Conservation (phyloP, 2,888 invertebrate species). For the Drosophila neoperkinsi region DNA sequence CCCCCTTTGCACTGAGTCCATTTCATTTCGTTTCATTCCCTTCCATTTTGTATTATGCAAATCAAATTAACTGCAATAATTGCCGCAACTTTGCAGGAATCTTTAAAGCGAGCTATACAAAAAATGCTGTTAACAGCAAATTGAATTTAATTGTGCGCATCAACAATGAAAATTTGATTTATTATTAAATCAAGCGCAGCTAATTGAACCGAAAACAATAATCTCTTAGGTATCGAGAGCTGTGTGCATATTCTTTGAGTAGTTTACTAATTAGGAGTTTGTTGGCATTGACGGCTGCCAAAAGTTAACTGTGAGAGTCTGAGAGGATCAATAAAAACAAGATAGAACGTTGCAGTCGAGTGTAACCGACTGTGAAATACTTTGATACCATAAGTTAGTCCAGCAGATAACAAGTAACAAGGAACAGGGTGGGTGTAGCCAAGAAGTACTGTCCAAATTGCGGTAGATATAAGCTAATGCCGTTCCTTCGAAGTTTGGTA, state of each 20-base stretch:
- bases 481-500: too few relatives aligned
- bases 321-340: not conserved
- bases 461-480: too few relatives aligned
- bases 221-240: slow-evolving; percentile 19
- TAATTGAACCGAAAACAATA: slow-evolving; percentile 55
- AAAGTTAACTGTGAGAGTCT: not conserved
- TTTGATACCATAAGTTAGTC: too few relatives aligned
- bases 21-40: slow-evolving; percentile 49
- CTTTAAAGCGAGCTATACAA: slow-evolving; percentile 18
- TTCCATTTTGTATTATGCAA: slow-evolving; percentile 37
- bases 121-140: slow-evolving; percentile 10
- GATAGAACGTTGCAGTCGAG: too few relatives aligned
- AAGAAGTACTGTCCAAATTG: too few relatives aligned
- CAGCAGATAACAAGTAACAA: too few relatives aligned
- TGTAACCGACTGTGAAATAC: too few relatives aligned
- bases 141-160: slow-evolving; percentile 33
- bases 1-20: slow-evolving; percentile 49
- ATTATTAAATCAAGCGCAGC: slow-evolving; percentile 56
- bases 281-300: slow-evolving; percentile 16
- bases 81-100: slow-evolving; percentile 42
- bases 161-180: slow-evolving; percentile 61
- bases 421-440: too few relatives aligned
- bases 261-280: slow-evolving; percentile 25
- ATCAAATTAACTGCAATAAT: slow-evolving; percentile 62
- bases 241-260: slow-evolving; percentile 24